Evolutionary conservation across 2,797 vertebrate species (phyloP).

Genomic region (Gorsachius magnificus): DNA sequence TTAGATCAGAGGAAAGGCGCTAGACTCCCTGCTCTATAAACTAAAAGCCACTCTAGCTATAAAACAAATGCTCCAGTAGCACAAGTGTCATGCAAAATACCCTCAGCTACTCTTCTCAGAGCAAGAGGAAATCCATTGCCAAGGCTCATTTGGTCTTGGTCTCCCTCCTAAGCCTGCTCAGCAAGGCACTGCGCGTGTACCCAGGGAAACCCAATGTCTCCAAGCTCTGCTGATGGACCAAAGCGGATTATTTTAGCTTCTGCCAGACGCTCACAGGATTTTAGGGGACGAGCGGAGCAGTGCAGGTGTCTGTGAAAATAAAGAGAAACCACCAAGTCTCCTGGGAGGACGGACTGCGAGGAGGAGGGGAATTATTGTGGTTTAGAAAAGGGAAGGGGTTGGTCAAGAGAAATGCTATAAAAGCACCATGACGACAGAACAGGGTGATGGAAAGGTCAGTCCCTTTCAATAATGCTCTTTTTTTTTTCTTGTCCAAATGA

Average conservation of each 20-base stretch:
- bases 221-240: background rate
- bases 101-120: background rate
- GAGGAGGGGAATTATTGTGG: conserved; percentile 54
- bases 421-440: conserved; percentile 68
- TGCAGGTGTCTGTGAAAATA: conserved; percentile 39
- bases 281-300: background rate
- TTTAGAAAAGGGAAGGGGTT: conserved; percentile 60
- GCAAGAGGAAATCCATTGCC: background rate
- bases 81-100: background rate
- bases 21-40: background rate
- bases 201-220: background rate
- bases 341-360: conserved; percentile 7
- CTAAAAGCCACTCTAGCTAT: background rate
- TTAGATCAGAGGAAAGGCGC: background rate
- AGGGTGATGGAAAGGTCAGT: conserved; percentile 73
- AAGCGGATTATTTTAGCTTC: background rate
- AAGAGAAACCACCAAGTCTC: conserved; percentile 36
- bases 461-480: conserved; percentile 66
- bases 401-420: conserved; percentile 56
- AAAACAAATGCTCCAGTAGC: background rate
- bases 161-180: background rate
- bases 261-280: background rate
- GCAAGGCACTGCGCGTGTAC: background rate
- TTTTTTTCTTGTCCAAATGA: conserved; percentile 54
- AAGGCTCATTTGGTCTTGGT: background rate